phyloP scores from a whole-genome alignment of 2,888 invertebrate genomes.

The Phragmatobia fuliginosa region DNA sequence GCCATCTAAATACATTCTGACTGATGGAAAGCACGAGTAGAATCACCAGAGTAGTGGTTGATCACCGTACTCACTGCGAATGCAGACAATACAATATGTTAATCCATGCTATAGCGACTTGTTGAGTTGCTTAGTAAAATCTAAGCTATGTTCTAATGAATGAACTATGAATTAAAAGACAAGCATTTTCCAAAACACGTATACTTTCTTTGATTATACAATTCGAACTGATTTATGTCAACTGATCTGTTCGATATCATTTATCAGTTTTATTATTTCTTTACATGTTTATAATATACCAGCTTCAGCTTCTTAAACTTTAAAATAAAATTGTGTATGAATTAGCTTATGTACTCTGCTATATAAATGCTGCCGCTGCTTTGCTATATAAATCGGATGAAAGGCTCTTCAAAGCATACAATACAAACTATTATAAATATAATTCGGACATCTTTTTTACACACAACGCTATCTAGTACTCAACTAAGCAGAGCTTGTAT shows the following conservation, averaged over 20 bases:
- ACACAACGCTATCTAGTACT: no score
- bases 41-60: no score
- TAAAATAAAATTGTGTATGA: neutral
- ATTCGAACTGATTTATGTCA: constrained; percentile 54
- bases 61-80: no score
- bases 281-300: constrained; percentile 18
- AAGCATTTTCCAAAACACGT: constrained; percentile 61
- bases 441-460: no score
- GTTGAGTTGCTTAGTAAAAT: no score
- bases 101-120: no score
- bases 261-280: constrained; percentile 22
- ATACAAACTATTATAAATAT: neutral
- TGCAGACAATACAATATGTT: no score
- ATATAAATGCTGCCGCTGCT: neutral
- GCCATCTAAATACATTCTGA: no score
- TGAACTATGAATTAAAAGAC: neutral
- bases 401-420: neutral
- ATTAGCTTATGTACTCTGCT: neutral
- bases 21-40: no score
- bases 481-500: no score
- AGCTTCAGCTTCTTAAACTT: neutral
- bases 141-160: no score
- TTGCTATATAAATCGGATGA: neutral
- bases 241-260: constrained; percentile 42
- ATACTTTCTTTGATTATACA: constrained; percentile 52